Evolutionary conservation across 2,797 vertebrate species (phyloP).

Genomic region (Kryptolebias ocellatus): DNA sequence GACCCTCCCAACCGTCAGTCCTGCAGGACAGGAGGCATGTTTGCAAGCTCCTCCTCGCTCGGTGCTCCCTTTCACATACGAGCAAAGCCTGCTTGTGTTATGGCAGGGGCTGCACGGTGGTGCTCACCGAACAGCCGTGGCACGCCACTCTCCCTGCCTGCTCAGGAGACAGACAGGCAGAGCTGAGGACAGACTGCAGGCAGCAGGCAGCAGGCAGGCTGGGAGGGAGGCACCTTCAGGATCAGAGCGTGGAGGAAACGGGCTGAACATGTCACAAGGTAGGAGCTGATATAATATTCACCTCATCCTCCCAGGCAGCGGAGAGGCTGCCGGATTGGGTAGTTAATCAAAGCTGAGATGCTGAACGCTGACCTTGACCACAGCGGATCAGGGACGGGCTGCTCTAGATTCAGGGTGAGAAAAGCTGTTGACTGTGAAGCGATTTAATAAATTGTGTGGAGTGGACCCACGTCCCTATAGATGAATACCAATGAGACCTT

Average conservation of each 20-base stretch:
- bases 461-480: constrained; percentile 16
- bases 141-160: constrained; percentile 64
- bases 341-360: constrained; percentile 49
- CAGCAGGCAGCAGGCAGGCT: constrained; percentile 47
- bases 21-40: constrained; percentile 55
- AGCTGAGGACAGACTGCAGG: constrained; percentile 49
- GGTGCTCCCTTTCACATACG: constrained; percentile 59
- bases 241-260: constrained; percentile 49
- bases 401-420: constrained; percentile 55
- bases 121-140: constrained; percentile 67
- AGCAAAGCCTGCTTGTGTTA: constrained; percentile 75
- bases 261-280: constrained; percentile 65
- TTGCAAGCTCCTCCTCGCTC: constrained; percentile 64
- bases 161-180: constrained; percentile 54
- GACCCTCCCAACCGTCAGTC: constrained; percentile 52
- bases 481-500: constrained; percentile 45
- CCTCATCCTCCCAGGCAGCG: constrained; percentile 17
- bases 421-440: constrained; percentile 48
- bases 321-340: constrained; percentile 26
- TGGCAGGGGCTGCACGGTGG: constrained; percentile 73
- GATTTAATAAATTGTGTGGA: constrained; percentile 51
- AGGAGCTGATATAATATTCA: constrained; percentile 57
- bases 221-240: constrained; percentile 25
- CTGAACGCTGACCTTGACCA: constrained; percentile 60
- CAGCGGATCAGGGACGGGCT: constrained; percentile 34